Evolutionary conservation across 37 sponge, comb jelly and placozoan genomes (phyloP).

Genomic region (Halichondria panicea): DNA sequence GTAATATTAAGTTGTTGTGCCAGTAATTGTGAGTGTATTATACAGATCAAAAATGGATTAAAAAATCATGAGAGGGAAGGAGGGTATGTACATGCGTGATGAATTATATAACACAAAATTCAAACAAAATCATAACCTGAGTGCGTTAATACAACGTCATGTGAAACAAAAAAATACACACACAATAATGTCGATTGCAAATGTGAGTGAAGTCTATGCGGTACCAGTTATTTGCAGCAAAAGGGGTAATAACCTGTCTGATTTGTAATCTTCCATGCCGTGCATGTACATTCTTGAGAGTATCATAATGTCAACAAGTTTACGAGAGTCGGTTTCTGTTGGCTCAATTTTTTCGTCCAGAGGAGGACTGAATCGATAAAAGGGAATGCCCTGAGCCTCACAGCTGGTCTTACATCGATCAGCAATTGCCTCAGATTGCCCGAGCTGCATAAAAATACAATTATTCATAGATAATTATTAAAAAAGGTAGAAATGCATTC

Average conservation of each 20-base stretch:
- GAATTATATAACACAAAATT: too few species aligned
- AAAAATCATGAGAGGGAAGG: slow-evolving; percentile 23
- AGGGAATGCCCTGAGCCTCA: slow-evolving; percentile 45
- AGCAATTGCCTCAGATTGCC: slow-evolving; percentile 40
- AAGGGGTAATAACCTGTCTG: slow-evolving; percentile 5
- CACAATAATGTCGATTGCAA: background rate
- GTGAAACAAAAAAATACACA: background rate
- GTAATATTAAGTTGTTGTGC: background rate
- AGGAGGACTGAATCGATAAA: slow-evolving; percentile 58
- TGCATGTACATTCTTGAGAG: slow-evolving; percentile 18
- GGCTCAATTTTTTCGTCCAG: slow-evolving; percentile 27
- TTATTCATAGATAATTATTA: background rate
- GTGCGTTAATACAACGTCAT: background rate
- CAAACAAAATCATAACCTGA: too few species aligned
- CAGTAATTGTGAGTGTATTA: slow-evolving; percentile 8
- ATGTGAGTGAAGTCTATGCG: background rate
- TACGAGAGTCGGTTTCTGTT: slow-evolving; percentile 19
- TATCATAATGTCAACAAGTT: slow-evolving; percentile 45
- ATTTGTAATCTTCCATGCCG: background rate
- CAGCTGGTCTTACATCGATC: slow-evolving; percentile 36
- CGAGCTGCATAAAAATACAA: slow-evolving; percentile 26
- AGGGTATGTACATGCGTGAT: too few species aligned
- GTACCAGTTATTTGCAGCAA: background rate
- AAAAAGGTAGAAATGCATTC: background rate
- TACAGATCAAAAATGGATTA: background rate